Percentiles rank a stretch among this genome's conserved stretches.
Evolutionary conservation across 2,888 invertebrate genomes (phyloP).

Genomic region (Lasioglossum marginatum): DNA sequence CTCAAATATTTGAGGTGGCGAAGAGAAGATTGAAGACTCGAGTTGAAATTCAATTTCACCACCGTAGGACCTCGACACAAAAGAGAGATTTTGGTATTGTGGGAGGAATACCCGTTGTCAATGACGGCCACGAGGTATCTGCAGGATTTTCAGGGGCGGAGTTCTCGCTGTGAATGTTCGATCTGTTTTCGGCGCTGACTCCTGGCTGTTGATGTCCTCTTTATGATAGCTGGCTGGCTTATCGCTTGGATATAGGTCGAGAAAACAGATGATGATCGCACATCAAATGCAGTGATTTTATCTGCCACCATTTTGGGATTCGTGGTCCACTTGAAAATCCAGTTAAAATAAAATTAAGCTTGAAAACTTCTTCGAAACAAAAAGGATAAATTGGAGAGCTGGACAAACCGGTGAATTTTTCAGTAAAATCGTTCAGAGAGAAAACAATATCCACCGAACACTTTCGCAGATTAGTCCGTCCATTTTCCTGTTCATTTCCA

Average conservation of each 20-base stretch:
- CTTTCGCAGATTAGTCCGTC: neutral
- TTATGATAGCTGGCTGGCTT: neutral
- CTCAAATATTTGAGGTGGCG: constrained; percentile 16
- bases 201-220: neutral
- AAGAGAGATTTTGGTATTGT: neutral
- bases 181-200: neutral
- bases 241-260: constrained; percentile 2
- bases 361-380: neutral
- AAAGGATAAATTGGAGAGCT: neutral
- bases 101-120: neutral
- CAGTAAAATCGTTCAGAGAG: neutral
- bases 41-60: constrained; percentile 3
- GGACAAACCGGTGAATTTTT: neutral
- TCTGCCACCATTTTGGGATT: neutral
- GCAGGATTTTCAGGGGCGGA: neutral
- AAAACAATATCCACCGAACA: neutral
- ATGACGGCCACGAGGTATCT: neutral
- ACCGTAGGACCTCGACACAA: neutral
- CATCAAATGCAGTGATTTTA: neutral
- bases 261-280: neutral
- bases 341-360: too few relatives aligned
- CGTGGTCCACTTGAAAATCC: neutral
- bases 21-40: neutral
- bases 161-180: neutral
- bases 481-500: neutral